Evolutionary conservation across 1,140 invertebrate species (phyloP).

Genomic region (Stenopsyche tienmushanensis): DNA sequence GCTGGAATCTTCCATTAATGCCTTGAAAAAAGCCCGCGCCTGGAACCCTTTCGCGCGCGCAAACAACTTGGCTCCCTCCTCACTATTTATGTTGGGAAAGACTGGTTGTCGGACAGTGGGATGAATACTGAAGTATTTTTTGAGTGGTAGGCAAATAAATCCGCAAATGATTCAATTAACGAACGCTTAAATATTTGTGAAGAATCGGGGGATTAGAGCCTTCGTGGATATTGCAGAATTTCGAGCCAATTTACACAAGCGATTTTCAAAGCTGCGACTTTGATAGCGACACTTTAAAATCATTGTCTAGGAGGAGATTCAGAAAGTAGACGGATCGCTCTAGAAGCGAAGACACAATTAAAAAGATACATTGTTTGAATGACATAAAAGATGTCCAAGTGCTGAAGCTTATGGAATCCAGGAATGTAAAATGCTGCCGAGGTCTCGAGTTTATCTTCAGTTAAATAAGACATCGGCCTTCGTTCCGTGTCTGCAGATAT

Average conservation of each 20-base stretch:
- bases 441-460: conserved; percentile 19
- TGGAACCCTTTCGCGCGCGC: background rate
- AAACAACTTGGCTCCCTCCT: background rate
- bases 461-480: conserved; percentile 25
- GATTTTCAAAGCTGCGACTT: too few relatives aligned
- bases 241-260: too few relatives aligned
- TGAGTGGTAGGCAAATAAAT: background rate
- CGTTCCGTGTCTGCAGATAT: background rate
- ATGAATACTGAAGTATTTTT: background rate
- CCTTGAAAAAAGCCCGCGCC: background rate
- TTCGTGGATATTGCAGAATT: too few relatives aligned
- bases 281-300: too few relatives aligned
- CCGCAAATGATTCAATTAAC: background rate
- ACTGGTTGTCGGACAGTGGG: background rate
- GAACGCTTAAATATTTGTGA: background rate
- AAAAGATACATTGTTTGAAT: too few relatives aligned
- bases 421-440: conserved; percentile 10
- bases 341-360: too few relatives aligned
- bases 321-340: too few relatives aligned
- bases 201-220: background rate
- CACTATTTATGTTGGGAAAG: background rate
- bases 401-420: background rate
- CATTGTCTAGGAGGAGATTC: too few relatives aligned
- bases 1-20: conserved; percentile 10
- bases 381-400: too few relatives aligned